Evolutionary conservation across 2,113 vertebrate genomes (phyloP).

Genomic region (Phocoena sinus): DNA sequence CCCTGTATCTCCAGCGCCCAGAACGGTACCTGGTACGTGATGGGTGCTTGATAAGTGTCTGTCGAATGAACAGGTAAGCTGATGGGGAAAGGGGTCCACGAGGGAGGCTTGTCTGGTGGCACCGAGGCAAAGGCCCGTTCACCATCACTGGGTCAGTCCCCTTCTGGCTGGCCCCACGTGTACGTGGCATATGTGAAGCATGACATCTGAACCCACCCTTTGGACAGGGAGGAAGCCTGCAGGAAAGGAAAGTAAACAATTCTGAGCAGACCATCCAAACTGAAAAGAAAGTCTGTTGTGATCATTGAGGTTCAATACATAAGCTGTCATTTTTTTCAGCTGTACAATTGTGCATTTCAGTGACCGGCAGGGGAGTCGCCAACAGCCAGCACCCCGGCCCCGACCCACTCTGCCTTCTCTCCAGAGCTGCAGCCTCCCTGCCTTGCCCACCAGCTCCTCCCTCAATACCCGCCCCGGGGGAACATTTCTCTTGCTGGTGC

Average conservation of each 20-base stretch:
- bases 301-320: rapidly evolving
- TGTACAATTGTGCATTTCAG: background rate
- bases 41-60: background rate
- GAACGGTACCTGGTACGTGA: rapidly evolving
- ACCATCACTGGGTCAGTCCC: background rate
- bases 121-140: background rate
- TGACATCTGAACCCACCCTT: too few relatives aligned
- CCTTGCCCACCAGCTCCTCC: background rate
- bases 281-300: background rate
- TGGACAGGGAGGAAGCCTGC: background rate
- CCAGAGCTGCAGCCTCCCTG: background rate
- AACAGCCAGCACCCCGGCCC: rapidly evolving
- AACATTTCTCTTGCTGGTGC: background rate
- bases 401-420: background rate
- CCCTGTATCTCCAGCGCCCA: background rate
- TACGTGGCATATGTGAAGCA: rapidly evolving
- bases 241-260: background rate
- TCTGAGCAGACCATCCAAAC: rapidly evolving
- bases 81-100: background rate
- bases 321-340: background rate
- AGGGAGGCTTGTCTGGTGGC: background rate
- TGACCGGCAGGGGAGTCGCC: background rate
- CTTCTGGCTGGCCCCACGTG: background rate
- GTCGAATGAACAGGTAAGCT: background rate
- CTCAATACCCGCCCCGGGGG: background rate